Evolutionary conservation across 2,797 vertebrate genomes (phyloP).

Genomic region (Macrochelys suwanniensis): DNA sequence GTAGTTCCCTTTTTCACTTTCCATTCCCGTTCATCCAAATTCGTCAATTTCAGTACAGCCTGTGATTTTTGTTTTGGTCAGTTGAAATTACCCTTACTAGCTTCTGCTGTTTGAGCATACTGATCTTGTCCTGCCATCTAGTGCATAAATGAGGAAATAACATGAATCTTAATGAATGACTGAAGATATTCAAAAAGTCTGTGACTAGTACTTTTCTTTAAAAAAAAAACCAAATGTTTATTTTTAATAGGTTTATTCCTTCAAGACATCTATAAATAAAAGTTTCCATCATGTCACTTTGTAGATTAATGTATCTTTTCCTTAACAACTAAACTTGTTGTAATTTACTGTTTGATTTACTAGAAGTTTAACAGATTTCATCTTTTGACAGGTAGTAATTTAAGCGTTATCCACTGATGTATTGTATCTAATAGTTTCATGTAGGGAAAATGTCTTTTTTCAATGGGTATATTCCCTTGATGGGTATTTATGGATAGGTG

Average conservation of each 20-base stretch:
- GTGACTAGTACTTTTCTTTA: neutral
- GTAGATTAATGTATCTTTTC: neutral
- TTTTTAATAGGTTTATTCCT: neutral
- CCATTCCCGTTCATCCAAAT: constrained; percentile 3
- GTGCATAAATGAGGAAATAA: constrained; percentile 7
- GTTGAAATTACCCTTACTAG: neutral
- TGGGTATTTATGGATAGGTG: neutral
- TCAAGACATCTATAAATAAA: constrained; percentile 15
- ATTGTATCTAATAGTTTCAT: neutral
- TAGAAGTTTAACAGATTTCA: constrained; percentile 29
- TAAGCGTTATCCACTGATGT: neutral
- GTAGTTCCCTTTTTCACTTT: constrained; percentile 17
- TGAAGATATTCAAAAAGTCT: neutral
- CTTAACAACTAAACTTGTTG: constrained; percentile 26
- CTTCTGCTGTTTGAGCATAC: neutral
- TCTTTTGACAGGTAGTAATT: constrained; percentile 36
- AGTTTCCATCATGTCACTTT: neutral
- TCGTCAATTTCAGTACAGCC: neutral
- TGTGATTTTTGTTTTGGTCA: neutral
- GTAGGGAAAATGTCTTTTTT: neutral
- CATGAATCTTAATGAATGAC: neutral
- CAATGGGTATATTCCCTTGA: neutral
- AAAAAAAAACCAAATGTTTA: neutral
- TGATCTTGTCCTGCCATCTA: constrained; percentile 79
- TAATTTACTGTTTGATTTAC: constrained; percentile 17